A percentile compares a stretch with the other conserved stretches of the same genome.
Evolutionary conservation across 2,797 vertebrate genomes (phyloP).

Genomic region (Myioborus miniatus): DNA sequence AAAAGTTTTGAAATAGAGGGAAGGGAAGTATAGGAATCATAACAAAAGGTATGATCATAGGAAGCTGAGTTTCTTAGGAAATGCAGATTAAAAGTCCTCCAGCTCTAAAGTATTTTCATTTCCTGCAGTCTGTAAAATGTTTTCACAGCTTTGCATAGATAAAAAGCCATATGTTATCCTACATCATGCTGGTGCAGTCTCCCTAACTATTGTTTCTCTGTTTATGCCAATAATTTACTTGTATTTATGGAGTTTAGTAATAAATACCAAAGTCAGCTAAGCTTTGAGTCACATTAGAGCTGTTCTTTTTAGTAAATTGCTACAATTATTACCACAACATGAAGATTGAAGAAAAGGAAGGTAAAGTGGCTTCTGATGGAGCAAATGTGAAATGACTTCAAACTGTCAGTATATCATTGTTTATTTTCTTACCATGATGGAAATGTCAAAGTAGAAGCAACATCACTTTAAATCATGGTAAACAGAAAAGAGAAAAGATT

Average conservation of each 20-base stretch:
- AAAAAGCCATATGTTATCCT: not conserved
- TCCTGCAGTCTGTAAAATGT: not conserved
- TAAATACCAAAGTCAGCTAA: not conserved
- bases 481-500: not conserved
- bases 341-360: not conserved
- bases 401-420: not conserved
- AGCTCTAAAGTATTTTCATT: not conserved
- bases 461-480: not conserved
- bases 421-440: not conserved
- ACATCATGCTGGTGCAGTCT: not conserved
- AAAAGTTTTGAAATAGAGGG: not conserved
- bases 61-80: not conserved
- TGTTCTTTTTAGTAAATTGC: not conserved
- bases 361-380: not conserved
- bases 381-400: not conserved
- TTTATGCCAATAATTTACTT: not conserved
- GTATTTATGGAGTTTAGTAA: not conserved
- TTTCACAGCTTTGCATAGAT: not conserved
- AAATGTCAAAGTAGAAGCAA: not conserved
- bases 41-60: not conserved
- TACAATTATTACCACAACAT: not conserved
- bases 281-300: not conserved
- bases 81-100: not conserved
- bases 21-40: not conserved
- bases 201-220: not conserved